A percentile compares a stretch with the other conserved stretches of the same genome.
Conservation (phyloP, 2,888 invertebrate genomes). For the Tenodera sinensis region DNA sequence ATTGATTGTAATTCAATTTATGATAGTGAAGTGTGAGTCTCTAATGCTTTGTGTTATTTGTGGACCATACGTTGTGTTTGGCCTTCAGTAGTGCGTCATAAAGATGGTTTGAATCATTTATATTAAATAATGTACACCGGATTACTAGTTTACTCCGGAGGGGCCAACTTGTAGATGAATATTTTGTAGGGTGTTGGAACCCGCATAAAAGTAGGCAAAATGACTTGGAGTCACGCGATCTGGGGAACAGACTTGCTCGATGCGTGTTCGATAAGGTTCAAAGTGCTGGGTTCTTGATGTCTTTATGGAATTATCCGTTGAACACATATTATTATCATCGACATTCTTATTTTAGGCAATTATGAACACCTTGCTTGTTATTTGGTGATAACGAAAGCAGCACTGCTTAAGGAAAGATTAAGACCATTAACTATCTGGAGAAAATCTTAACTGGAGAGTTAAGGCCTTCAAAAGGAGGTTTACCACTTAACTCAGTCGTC, state of each 20-base stretch:
- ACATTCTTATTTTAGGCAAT: neutral
- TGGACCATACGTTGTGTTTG: too few relatives aligned
- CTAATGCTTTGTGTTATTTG: too few relatives aligned
- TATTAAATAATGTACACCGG: too few relatives aligned
- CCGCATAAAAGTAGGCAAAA: neutral
- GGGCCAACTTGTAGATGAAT: neutral
- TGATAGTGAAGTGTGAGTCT: too few relatives aligned
- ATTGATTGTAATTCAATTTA: too few relatives aligned
- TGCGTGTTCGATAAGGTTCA: neutral
- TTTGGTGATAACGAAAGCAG: neutral
- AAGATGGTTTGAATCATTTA: too few relatives aligned
- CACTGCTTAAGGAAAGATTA: neutral
- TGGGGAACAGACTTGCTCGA: neutral
- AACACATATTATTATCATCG: neutral
- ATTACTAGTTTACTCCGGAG: neutral
- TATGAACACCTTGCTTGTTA: neutral
- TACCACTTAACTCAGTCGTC: neutral
- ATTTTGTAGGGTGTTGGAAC: neutral
- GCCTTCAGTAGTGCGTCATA: too few relatives aligned
- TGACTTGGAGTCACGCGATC: neutral
- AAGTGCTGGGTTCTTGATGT: neutral
- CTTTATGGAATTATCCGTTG: neutral
- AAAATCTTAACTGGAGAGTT: neutral
- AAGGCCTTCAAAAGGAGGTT: neutral
- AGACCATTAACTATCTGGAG: neutral